Percentiles rank a stretch among this genome's conserved stretches.
phyloP scores from a whole-genome alignment of 2,113 vertebrate species.

The Hucho hucho region DNA sequence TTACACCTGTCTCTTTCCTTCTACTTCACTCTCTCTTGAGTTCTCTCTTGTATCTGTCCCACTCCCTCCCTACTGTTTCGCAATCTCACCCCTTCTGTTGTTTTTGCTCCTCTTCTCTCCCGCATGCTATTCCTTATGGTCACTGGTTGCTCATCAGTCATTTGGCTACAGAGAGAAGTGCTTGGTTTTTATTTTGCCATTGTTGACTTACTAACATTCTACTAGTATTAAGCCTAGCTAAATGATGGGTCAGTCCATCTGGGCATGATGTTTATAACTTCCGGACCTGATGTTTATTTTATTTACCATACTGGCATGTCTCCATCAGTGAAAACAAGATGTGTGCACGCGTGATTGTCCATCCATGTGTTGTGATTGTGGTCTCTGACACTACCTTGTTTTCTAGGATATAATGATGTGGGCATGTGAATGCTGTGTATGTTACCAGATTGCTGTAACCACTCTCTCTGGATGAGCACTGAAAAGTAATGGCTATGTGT shows the following conservation, averaged over 20 bases:
- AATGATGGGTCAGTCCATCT: background rate
- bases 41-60: conserved; percentile 6
- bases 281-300: background rate
- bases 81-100: background rate
- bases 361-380: background rate
- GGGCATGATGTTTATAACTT: conserved; percentile 5
- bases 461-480: background rate
- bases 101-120: background rate
- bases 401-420: background rate
- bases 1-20: background rate
- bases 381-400: too few relatives aligned
- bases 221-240: background rate
- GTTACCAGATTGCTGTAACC: background rate
- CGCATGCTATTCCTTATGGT: background rate
- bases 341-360: background rate
- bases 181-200: too few relatives aligned
- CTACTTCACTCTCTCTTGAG: background rate
- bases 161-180: too few relatives aligned
- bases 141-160: background rate
- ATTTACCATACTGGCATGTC: conserved; percentile 5
- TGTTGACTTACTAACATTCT: background rate
- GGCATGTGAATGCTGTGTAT: background rate
- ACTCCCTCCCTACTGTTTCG: conserved; percentile 14
- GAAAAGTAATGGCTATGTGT: background rate
- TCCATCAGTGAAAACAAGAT: background rate